Conservation (phyloP, 2,797 vertebrate species). For the Lindbergichthys nudifrons region DNA sequence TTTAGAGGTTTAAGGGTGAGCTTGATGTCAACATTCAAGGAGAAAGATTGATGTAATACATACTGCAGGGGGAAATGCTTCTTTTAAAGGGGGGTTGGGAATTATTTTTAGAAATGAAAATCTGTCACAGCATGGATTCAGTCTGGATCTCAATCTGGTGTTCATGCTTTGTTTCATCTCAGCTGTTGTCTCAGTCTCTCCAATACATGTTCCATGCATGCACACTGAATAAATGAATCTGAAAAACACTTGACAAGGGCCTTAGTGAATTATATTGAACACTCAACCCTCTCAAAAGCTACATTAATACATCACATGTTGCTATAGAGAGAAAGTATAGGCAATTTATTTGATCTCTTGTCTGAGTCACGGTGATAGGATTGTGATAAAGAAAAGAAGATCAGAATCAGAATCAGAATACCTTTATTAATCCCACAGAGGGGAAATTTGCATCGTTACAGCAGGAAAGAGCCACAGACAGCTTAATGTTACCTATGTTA, state of each 20-base stretch:
- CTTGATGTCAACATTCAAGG: background rate
- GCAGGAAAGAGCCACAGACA: too few species aligned
- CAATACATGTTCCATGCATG: slow-evolving; percentile 4
- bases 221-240: slow-evolving; percentile 24
- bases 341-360: slow-evolving; percentile 52
- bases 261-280: slow-evolving; percentile 5
- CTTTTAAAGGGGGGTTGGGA: background rate
- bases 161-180: slow-evolving; percentile 16
- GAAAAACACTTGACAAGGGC: slow-evolving; percentile 30
- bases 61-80: background rate
- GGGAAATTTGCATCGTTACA: too few species aligned
- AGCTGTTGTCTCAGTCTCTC: slow-evolving; percentile 1
- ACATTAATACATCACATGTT: slow-evolving; percentile 45
- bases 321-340: slow-evolving; percentile 28
- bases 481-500: too few species aligned
- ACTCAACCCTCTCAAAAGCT: slow-evolving; percentile 14
- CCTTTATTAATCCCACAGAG: too few species aligned
- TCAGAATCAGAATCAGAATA: too few species aligned
- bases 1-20: background rate
- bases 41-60: background rate
- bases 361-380: slow-evolving; percentile 28
- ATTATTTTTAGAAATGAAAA: slow-evolving; percentile 2
- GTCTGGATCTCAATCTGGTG: slow-evolving; percentile 24
- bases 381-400: slow-evolving; percentile 55
- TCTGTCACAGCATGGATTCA: slow-evolving; percentile 1